Conservation (phyloP, 64 coral and sea anemone genomes). For the Dendronephthya gigantea region DNA sequence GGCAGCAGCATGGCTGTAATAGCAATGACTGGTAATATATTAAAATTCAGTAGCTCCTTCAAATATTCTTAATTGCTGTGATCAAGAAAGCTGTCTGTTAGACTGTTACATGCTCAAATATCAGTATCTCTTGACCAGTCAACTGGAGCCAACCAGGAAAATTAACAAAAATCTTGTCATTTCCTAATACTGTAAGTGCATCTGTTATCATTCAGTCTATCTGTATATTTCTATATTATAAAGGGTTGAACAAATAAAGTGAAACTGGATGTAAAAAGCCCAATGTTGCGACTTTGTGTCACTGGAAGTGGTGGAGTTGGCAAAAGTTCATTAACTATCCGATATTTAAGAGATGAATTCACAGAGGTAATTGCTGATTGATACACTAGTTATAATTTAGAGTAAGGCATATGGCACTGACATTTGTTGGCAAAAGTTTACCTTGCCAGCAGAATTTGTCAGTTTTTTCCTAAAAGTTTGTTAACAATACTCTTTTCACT, state of each 20-base stretch:
- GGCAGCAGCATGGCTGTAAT: no score
- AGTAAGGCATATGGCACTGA: no score
- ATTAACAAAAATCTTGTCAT: neutral
- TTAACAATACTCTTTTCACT: no score
- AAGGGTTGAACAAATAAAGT: neutral
- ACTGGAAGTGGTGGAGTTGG: conserved; percentile 97
- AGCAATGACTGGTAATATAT: neutral
- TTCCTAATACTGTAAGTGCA: neutral
- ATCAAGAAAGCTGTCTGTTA: neutral
- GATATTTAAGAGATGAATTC: conserved; percentile 95
- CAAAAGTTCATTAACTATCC: conserved; percentile 92
- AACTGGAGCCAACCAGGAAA: conserved; percentile 3
- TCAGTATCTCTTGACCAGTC: neutral
- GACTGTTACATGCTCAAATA: neutral
- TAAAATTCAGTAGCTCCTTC: neutral
- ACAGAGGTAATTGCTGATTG: conserved; percentile 61
- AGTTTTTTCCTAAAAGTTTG: no score
- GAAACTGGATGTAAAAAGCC: neutral
- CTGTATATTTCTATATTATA: no score
- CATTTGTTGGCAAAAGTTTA: no score
- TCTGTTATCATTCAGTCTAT: neutral
- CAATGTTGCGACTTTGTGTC: conserved; percentile 88
- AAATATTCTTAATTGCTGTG: neutral
- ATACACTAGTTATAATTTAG: no score
- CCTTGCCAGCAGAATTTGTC: no score